Evolutionary conservation across 2,113 vertebrate genomes (phyloP), one percentile per base, ranked within the genome.

Genomic region (Bubo bubo): DNA sequence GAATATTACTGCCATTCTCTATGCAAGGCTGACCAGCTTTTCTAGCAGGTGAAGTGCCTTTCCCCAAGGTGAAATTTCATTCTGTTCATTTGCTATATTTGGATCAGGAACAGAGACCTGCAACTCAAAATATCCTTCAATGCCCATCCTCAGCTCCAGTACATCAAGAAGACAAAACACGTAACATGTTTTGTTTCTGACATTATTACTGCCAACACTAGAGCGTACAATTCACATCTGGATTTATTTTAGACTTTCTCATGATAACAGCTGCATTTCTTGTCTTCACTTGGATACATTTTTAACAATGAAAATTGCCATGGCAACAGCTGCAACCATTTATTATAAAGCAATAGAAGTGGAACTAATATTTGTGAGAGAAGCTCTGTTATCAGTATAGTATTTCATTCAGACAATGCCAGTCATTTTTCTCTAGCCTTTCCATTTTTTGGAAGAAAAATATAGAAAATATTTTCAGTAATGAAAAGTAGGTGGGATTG

Each of bases 301-400:
- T 97, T 97, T 89, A 13, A 91, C 98, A 98, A 98, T 96, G 94
- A 97, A 97, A 97, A 97, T 98, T 84, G 4, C 96, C 96, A 97
- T 98, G 84, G 95, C 96, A 98, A 98, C 98, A 97, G 93, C 92
- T 96, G 95, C 94, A 97, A 96, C 95, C 96, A 94, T 97, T 98
- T 97, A 98, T 98, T 97, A 97, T 68, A 86, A 94, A 96, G 96
- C 96, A 67, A 86, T 67, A 86, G 95, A 96, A 93, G 96, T 93
- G 96, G 95, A 86, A 94, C 95, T 96, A 98, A 95, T 98, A 97
- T 97, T 91, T 96, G 92, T 90, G 93, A 94, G 95, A 94, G 91
- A 95, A 94, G 59, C 77, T 71, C 22, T 77, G 64, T 85, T 96
- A 93, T 95, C 94, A 91, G 95, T 92, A 95, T 86, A 90, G 84